Conservation (phyloP, 2,888 invertebrate species). For the Leptogaster cylindrica region DNA sequence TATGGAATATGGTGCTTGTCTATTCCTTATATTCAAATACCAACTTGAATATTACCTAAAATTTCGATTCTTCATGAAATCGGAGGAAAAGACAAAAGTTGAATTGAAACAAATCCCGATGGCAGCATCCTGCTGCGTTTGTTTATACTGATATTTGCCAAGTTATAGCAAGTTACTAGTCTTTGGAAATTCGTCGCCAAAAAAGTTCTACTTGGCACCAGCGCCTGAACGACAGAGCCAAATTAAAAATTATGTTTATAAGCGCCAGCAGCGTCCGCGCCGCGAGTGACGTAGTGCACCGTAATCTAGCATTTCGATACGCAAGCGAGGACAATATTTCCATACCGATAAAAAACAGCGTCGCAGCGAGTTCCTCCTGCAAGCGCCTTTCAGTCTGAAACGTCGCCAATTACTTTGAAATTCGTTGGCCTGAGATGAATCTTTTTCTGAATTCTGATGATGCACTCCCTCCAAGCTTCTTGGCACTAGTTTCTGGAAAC, state of each 20-base stretch:
- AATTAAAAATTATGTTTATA: constrained; percentile 18
- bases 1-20: constrained; percentile 19
- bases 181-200: constrained; percentile 42
- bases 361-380: background rate
- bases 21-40: background rate
- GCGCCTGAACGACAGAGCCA: constrained; percentile 10
- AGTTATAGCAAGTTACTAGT: constrained; percentile 19
- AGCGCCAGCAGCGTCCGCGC: background rate
- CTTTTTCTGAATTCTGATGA: constrained; percentile 20
- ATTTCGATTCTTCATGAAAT: too few species aligned
- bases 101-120: constrained; percentile 4
- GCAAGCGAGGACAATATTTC: background rate
- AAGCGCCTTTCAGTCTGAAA: constrained; percentile 45
- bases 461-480: constrained; percentile 40
- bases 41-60: background rate
- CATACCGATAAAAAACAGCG: constrained; percentile 2
- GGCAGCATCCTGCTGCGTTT: constrained; percentile 17
- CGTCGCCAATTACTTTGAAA: constrained; percentile 32
- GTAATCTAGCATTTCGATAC: background rate
- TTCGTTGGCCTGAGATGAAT: constrained; percentile 32
- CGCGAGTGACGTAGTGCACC: constrained; percentile 16
- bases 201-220: constrained; percentile 46
- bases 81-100: background rate
- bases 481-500: constrained; percentile 46
- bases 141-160: constrained; percentile 43